phyloP scores from a whole-genome alignment of 2,113 vertebrate genomes.

The Rhabdomys dilectus region DNA sequence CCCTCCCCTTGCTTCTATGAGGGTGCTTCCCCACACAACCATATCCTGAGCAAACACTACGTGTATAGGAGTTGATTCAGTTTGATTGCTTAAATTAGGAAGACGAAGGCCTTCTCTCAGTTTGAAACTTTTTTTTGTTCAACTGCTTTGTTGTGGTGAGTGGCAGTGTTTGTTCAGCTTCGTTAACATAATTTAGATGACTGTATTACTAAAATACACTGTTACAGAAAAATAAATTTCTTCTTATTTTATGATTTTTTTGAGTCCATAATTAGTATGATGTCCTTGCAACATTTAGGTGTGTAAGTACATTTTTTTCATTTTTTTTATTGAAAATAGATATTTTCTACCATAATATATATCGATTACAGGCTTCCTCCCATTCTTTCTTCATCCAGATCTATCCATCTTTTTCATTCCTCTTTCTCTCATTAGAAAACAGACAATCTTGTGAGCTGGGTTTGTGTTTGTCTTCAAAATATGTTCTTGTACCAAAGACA shows the following conservation, averaged over 20 bases:
- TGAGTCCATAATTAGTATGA: not conserved
- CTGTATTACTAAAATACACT: not conserved
- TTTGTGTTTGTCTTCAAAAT: not conserved
- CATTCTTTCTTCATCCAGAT: not conserved
- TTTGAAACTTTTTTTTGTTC: too few relatives aligned
- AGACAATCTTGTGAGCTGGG: not conserved
- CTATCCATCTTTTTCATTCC: not conserved
- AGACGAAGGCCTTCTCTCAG: not conserved
- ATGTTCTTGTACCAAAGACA: not conserved
- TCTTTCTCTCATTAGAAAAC: not conserved
- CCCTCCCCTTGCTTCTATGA: too few relatives aligned
- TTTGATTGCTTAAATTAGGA: not conserved
- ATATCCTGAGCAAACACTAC: not conserved
- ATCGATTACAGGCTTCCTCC: not conserved
- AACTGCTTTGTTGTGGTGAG: not conserved
- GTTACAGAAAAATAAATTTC: not conserved
- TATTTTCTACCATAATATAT: not conserved
- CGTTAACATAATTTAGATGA: not conserved
- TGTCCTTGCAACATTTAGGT: not conserved
- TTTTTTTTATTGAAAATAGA: not conserved
- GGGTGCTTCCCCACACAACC: too few relatives aligned
- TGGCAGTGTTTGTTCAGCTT: not conserved
- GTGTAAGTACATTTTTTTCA: not conserved
- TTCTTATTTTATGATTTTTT: not conserved
- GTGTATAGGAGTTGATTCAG: not conserved